Evolutionary conservation across 2,888 invertebrate species (phyloP).

Genomic region (Sphaerophoria taeniata): DNA sequence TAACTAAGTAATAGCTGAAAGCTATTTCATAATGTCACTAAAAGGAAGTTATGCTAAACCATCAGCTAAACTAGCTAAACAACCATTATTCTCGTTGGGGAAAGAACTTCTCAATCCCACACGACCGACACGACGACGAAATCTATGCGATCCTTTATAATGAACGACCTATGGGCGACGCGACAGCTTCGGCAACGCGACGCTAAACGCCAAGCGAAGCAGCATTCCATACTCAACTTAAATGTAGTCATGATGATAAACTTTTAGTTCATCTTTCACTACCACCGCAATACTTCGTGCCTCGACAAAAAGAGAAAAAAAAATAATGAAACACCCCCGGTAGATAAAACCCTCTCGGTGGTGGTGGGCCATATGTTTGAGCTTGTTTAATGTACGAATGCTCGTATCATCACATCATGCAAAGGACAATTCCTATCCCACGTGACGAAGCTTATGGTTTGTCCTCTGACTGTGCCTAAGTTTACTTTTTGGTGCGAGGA

Average conservation of each 20-base stretch:
- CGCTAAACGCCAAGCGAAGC: background rate
- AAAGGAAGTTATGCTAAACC: conserved; percentile 36
- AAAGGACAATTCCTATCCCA: conserved; percentile 63
- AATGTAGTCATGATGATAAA: conserved; percentile 58
- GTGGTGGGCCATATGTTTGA: conserved; percentile 34
- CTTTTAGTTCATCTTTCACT: conserved; percentile 58
- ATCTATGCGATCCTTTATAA: background rate
- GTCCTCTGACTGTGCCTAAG: conserved; percentile 18
- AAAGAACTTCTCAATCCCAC: conserved; percentile 16
- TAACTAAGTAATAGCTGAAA: conserved; percentile 37
- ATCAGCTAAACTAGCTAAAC: conserved; percentile 26
- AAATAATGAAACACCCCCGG: background rate
- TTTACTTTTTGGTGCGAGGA: background rate
- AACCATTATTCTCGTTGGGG: conserved; percentile 14
- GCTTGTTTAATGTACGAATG: background rate
- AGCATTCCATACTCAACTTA: conserved; percentile 28
- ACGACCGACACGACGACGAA: background rate
- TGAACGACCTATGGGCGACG: background rate
- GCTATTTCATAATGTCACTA: conserved; percentile 37
- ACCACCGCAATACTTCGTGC: conserved; percentile 25
- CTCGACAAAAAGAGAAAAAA: background rate
- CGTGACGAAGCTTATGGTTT: conserved; percentile 36
- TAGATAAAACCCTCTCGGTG: conserved; percentile 22
- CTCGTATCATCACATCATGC: conserved; percentile 56
- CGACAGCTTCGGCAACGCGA: background rate